These are phyloP conservation scores for Cantharis rufa DNA, from an alignment of 2,888 invertebrate genomes.

Conservation along the genomic window DNA sequence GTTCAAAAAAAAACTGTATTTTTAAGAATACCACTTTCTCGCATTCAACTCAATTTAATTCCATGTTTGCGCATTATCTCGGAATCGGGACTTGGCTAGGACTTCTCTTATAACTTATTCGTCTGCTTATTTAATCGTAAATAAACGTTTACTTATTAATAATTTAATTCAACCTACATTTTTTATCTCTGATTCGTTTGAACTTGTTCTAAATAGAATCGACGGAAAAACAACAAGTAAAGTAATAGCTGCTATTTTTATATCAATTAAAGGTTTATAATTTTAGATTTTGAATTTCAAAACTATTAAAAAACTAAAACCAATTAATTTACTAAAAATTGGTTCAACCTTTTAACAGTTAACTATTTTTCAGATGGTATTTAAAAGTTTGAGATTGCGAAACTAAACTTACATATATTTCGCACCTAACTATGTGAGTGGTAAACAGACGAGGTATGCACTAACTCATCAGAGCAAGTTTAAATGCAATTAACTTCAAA, in stretches of 20 bases:
- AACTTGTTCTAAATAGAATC: constrained; percentile 3
- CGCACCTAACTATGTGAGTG: neutral
- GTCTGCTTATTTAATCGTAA: neutral
- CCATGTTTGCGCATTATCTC: too few relatives aligned
- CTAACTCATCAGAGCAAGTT: neutral
- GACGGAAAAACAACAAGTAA: neutral
- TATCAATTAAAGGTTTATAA: neutral
- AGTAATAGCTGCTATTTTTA: neutral
- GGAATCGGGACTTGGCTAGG: too few relatives aligned
- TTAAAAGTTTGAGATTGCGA: neutral
- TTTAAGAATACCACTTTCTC: too few relatives aligned
- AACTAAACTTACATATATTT: neutral
- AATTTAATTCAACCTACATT: neutral
- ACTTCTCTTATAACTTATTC: neutral
- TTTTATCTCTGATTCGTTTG: neutral
- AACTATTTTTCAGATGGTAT: neutral
- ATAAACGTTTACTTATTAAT: neutral
- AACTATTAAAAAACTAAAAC: neutral
- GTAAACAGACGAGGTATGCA: neutral
- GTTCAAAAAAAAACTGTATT: too few relatives aligned
- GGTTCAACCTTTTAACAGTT: neutral
- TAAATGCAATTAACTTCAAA: neutral
- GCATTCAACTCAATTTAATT: too few relatives aligned
- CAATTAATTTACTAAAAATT: neutral
- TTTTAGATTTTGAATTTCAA: neutral